A percentile compares a stretch with the other conserved stretches of the same genome.
phyloP scores from a whole-genome alignment of 2,888 invertebrate genomes.

The Melinopterus prodromus region DNA sequence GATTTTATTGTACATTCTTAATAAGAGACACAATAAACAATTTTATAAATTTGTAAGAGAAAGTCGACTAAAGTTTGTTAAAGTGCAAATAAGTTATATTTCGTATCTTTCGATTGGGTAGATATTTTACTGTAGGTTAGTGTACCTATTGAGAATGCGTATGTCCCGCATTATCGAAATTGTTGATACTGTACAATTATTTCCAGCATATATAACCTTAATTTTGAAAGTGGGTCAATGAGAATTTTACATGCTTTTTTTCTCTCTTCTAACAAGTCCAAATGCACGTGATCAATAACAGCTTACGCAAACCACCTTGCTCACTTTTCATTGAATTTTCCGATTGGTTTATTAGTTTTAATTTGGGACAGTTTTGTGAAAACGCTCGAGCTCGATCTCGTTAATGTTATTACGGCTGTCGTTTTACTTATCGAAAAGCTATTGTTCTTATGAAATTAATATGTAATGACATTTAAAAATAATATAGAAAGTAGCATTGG shows the following conservation, averaged over 20 bases:
- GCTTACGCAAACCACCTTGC: slow-evolving; percentile 4
- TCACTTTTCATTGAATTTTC: background rate
- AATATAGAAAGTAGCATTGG: background rate
- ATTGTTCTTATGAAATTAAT: background rate
- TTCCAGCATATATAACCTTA: background rate
- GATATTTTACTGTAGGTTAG: too few relatives aligned
- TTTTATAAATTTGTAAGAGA: too few relatives aligned
- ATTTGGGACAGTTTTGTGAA: background rate
- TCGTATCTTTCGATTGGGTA: too few relatives aligned
- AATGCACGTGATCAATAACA: background rate
- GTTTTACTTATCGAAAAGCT: background rate
- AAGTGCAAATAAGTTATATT: too few relatives aligned
- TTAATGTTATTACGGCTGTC: too few relatives aligned
- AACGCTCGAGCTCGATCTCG: background rate
- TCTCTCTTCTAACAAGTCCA: background rate
- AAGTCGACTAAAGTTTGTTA: too few relatives aligned
- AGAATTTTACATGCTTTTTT: slow-evolving; percentile 4
- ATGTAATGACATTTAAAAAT: background rate
- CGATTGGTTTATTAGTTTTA: background rate
- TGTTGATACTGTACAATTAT: background rate
- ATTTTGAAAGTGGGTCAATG: slow-evolving; percentile 4
- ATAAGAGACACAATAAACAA: too few relatives aligned
- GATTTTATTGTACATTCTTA: background rate
- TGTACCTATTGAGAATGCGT: background rate
- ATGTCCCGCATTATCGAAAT: background rate